phyloP scores from a whole-genome alignment of 2,888 invertebrate genomes.

The Phytoseiulus persimilis region DNA sequence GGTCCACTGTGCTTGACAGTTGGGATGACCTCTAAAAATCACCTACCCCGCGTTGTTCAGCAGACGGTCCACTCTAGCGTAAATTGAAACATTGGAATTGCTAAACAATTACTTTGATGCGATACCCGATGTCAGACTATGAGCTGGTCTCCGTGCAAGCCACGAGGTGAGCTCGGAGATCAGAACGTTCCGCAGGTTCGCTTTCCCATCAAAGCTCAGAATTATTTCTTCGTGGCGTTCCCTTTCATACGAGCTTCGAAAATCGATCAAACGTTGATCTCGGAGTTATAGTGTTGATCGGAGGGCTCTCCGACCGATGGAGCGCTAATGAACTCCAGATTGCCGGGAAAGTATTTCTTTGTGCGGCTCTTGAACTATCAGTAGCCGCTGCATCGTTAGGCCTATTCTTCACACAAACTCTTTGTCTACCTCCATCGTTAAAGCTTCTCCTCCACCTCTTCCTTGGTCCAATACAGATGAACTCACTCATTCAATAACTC shows the following conservation, averaged over 20 bases:
- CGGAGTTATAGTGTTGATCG: background rate
- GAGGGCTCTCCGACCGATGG: background rate
- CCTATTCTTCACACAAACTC: too few species aligned
- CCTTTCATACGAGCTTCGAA: background rate
- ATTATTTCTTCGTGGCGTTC: background rate
- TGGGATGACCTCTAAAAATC: too few species aligned
- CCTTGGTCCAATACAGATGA: background rate
- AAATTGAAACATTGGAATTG: too few species aligned
- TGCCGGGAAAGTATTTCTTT: background rate
- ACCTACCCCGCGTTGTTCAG: too few species aligned
- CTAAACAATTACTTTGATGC: too few species aligned
- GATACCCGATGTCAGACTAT: too few species aligned
- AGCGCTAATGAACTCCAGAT: background rate
- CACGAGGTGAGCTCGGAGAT: too few species aligned
- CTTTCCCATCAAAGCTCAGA: background rate
- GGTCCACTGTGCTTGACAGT: too few species aligned
- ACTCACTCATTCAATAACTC: background rate
- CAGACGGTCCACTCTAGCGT: too few species aligned
- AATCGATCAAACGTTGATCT: background rate
- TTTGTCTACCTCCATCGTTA: too few species aligned
- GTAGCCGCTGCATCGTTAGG: background rate
- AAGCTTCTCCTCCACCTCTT: background rate
- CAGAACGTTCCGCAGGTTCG: too few species aligned
- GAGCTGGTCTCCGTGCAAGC: too few species aligned
- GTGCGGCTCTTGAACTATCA: background rate